phyloP scores from a whole-genome alignment of 1,140 invertebrate species.

The Homarus americanus region DNA sequence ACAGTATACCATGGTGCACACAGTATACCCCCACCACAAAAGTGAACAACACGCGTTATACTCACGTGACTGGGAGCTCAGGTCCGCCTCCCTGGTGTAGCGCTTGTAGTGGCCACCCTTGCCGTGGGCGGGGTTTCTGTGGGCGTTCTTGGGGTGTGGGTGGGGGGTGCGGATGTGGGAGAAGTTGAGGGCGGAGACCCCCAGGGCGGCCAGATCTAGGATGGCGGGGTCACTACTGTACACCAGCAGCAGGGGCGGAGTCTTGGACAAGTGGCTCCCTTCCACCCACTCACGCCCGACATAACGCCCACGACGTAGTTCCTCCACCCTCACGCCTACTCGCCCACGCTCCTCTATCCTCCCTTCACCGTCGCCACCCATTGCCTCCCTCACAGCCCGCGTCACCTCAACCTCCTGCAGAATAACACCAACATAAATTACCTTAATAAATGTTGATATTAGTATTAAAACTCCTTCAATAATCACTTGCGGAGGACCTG shows the following conservation, averaged over 20 bases:
- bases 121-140: background rate
- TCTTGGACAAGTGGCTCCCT: background rate
- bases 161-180: background rate
- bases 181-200: background rate
- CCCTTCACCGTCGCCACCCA: background rate
- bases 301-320: background rate
- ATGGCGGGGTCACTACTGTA: slow-evolving; percentile 1
- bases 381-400: background rate
- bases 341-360: background rate
- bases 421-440: too few species aligned
- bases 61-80: too few species aligned
- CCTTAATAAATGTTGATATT: too few species aligned
- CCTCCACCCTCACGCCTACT: slow-evolving; percentile 1
- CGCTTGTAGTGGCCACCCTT: background rate
- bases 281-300: too few species aligned
- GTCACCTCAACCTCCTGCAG: slow-evolving; percentile 10
- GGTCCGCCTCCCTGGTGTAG: too few species aligned
- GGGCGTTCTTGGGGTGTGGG: background rate
- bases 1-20: too few species aligned
- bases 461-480: too few species aligned
- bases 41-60: too few species aligned
- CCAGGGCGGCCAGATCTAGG: background rate
- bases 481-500: too few species aligned
- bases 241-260: background rate
- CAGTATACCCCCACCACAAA: too few species aligned